Evolutionary conservation across 30 jellyfish, hydroid and myxozoan species (phyloP), one percentile per base, ranked within the genome.

Genomic region (Phacellophora camtschatica): DNA sequence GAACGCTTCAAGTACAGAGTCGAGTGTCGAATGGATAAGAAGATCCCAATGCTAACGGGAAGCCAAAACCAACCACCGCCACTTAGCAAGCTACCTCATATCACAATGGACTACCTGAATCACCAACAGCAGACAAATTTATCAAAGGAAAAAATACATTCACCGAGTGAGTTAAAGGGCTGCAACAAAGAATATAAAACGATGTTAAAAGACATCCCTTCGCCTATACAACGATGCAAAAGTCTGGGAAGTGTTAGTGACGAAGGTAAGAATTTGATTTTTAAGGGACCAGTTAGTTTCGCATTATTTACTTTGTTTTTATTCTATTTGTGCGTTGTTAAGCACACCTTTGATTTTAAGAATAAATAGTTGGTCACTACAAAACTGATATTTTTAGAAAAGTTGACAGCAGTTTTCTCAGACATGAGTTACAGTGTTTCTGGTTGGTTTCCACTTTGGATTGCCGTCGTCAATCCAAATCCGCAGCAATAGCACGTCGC

Each of bases 251-350:
- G 19, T 9, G 70, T 48, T 25, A 63, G 84, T 23, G 84, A 67
- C 43, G 91, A 66, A 36, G 91, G 83, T 50, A 10, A 66, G 70
- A n/a, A 19, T 43, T 7, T n/a, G 11, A 23, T 59, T 22, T 10
- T 53, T 53, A 53, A 10, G 7, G 29, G 11, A 8, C 20, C 10
- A 7, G 10, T 7, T 9, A n/a, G n/a, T n/a, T n/a, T n/a, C n/a
- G n/a, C n/a, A n/a, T n/a, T n/a, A n/a, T n/a, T n/a, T n/a, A n/a
- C n/a, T n/a, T n/a, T n/a, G n/a, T n/a, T n/a, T n/a, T n/a, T n/a
- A n/a, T n/a, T n/a, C n/a, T n/a, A n/a, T n/a, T n/a, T n/a, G n/a
- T n/a, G n/a, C n/a, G n/a, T n/a, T n/a, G n/a, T n/a, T n/a, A n/a
- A n/a, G n/a, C n/a, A n/a, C n/a, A n/a, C n/a, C n/a, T n/a, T n/a